Percentiles rank a stretch among this genome's conserved stretches.
Evolutionary conservation across 2,888 invertebrate genomes (phyloP).

Genomic region (Athalia circularis): DNA sequence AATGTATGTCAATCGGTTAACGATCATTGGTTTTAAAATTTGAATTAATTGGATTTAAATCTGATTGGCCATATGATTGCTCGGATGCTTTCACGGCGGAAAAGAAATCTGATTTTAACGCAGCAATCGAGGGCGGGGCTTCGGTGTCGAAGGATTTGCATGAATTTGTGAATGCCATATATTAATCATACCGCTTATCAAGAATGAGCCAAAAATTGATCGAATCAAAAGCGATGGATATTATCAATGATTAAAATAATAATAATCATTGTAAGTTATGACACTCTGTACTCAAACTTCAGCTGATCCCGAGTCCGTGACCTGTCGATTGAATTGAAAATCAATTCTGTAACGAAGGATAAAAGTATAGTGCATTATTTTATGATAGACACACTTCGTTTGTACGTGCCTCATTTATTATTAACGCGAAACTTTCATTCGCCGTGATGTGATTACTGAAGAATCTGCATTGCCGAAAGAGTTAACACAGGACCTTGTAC

Average conservation of each 20-base stretch:
- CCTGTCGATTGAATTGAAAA: background rate
- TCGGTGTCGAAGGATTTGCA: conserved; percentile 78
- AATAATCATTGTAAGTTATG: conserved; percentile 78
- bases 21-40: conserved; percentile 30
- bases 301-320: background rate
- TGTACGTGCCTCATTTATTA: conserved; percentile 18
- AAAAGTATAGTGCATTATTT: conserved; percentile 10
- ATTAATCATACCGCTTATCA: conserved; percentile 75
- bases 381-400: conserved; percentile 16
- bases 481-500: background rate
- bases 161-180: conserved; percentile 75
- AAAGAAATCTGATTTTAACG: conserved; percentile 76
- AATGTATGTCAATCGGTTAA: conserved; percentile 27
- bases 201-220: conserved; percentile 76
- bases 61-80: conserved; percentile 72
- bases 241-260: too few relatives aligned
- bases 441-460: conserved; percentile 11
- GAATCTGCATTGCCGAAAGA: background rate
- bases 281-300: background rate
- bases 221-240: conserved; percentile 66
- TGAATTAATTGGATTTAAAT: conserved; percentile 26
- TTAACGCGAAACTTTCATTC: conserved; percentile 31
- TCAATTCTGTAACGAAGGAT: background rate
- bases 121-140: conserved; percentile 77
- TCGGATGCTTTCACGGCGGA: conserved; percentile 75